Conservation (phyloP, 1,140 invertebrate genomes). For the Neuroterus valhalla region DNA sequence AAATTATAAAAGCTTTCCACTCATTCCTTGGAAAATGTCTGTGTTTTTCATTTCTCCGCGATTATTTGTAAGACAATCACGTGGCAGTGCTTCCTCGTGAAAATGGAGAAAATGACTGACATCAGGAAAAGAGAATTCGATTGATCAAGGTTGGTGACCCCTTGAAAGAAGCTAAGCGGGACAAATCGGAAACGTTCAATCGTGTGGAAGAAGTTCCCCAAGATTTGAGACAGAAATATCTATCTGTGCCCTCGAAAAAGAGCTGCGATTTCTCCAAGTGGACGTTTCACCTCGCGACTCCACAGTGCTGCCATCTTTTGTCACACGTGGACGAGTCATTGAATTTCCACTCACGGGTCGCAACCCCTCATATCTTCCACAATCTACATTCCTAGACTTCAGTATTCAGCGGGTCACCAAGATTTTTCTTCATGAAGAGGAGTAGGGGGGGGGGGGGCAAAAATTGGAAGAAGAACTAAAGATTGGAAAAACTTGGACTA, state of each 20-base stretch:
- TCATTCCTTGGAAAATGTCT: too few species aligned
- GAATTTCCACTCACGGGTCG: constrained; percentile 4
- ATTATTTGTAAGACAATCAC: too few species aligned
- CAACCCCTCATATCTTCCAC: neutral
- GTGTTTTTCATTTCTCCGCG: too few species aligned
- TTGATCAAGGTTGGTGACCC: constrained; percentile 4
- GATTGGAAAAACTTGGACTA: too few species aligned
- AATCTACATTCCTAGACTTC: neutral
- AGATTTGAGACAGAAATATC: constrained; percentile 3
- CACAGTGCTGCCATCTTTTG: neutral
- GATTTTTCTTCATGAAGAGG: too few species aligned
- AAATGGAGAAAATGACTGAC: neutral
- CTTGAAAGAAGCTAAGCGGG: constrained; percentile 28
- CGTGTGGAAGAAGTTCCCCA: constrained; percentile 31
- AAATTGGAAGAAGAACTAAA: too few species aligned
- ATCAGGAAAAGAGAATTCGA: constrained; percentile 34
- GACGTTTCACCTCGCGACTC: neutral
- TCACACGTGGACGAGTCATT: neutral
- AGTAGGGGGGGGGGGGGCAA: too few species aligned
- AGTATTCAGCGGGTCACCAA: too few species aligned
- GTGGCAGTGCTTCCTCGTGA: too few species aligned
- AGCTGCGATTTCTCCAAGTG: constrained; percentile 7
- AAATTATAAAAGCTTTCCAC: too few species aligned
- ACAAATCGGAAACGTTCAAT: constrained; percentile 40
- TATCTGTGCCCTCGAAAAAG: constrained; percentile 5